Base-by-base conservation (phyloP, 37 sponge, comb jelly and placozoan genomes). In the Chondrilla cf. caribensis region DNA sequence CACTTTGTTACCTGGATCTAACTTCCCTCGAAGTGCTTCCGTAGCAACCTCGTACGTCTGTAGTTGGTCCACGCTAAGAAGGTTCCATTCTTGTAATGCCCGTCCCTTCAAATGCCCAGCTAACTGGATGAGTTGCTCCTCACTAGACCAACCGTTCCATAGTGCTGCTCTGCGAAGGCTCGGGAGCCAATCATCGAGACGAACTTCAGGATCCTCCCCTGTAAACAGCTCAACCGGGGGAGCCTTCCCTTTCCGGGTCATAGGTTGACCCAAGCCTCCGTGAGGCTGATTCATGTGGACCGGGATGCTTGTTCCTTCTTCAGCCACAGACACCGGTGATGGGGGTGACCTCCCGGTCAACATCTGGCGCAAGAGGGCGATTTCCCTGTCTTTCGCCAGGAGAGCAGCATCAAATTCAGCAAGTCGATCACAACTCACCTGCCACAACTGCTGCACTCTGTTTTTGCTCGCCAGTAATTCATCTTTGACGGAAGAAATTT, bases 31-130 rank as follows among this genome's bases (percentile, higher is more conserved):
- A 18, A 86, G 35, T 19, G 75, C 86, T 38, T 81, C 5, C 3
- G 55, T 59, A 6, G 77, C 81, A 15, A 15, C 24, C 26, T 26
- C 51, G 35, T 29, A 70, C 37, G 37, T 62, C 2, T 54, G 24
- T 28, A 26, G 28, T 1, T 81, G 66, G 6, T 11, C n/a, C 1
- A 26, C 54, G 3, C 64, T 42, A 38, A 84, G 58, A 32, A 88
- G 66, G 31, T 70, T 84, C 89, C 89, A 88, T 55, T 88, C 84
- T 19, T 89, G 90, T 15, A 85, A 65, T 59, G 90, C 79, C n/a
- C 76, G 37, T 11, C 85, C 82, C 32, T 54, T 58, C 67, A 84
- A 60, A 65, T 89, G 89, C 1, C 89, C 89, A 32, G 85, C 89
- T 43, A 89, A 75, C 66, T 89, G 89, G 0, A 84, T 76, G 22